phyloP scores from a whole-genome alignment of 2,797 vertebrate genomes.

The Gila robusta region DNA sequence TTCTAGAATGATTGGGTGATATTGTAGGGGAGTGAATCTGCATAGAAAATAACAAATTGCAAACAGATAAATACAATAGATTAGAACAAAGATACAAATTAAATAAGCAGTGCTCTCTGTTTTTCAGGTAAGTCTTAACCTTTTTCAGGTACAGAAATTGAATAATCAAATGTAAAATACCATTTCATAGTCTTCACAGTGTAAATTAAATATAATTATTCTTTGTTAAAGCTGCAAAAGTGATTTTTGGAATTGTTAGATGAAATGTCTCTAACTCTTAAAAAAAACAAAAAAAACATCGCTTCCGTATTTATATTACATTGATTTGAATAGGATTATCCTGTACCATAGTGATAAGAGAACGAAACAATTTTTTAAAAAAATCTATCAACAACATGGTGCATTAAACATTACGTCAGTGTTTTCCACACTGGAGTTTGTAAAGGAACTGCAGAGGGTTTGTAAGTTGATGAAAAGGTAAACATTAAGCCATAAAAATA shows the following conservation, averaged over 20 bases:
- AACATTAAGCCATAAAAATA: background rate
- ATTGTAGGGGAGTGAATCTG: background rate
- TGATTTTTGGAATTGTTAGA: background rate
- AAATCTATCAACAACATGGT: background rate
- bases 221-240: background rate
- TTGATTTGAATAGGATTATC: background rate
- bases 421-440: background rate
- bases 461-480: background rate
- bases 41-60: background rate
- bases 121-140: background rate
- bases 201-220: background rate
- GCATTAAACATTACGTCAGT: background rate
- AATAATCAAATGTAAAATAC: background rate
- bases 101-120: background rate
- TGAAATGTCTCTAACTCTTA: background rate
- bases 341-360: background rate
- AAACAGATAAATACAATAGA: background rate
- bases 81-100: background rate
- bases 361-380: background rate
- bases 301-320: background rate
- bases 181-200: background rate
- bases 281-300: too few species aligned
- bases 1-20: background rate
- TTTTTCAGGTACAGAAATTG: background rate
- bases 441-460: background rate